Evolutionary conservation across 23 tunicate species (phyloP).

Genomic region (Trididemnum miniatum): DNA sequence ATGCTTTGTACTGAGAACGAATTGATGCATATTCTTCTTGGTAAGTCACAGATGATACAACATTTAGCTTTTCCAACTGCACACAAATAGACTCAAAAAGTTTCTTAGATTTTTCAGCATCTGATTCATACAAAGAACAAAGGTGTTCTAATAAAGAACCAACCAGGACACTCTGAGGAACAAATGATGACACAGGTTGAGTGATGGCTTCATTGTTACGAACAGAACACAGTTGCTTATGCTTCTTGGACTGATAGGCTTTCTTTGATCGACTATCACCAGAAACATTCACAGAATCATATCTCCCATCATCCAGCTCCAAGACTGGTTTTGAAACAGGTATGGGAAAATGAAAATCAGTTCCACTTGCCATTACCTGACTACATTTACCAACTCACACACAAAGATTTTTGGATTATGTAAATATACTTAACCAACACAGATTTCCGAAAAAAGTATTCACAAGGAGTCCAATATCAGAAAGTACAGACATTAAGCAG

Average conservation of each 20-base stretch:
- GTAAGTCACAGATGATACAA: constrained; percentile 72
- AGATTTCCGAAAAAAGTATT: too few species aligned
- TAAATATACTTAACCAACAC: too few species aligned
- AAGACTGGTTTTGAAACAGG: constrained; percentile 22
- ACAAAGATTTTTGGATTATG: too few species aligned
- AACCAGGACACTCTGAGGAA: constrained; percentile 60
- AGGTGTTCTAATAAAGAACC: constrained; percentile 81
- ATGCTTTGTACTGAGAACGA: constrained; percentile 56
- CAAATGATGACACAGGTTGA: neutral
- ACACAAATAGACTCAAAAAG: constrained; percentile 58
- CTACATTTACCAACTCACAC: too few species aligned
- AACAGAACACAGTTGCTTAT: constrained; percentile 9
- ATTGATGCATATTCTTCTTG: constrained; percentile 77
- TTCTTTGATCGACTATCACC: neutral
- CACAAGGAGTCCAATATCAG: too few species aligned
- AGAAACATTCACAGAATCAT: neutral
- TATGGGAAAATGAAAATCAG: constrained; percentile 14
- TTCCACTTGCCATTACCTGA: constrained; percentile 42
- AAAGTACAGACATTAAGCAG: too few species aligned
- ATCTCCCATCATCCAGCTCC: constrained; percentile 21
- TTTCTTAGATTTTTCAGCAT: constrained; percentile 38
- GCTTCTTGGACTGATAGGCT: neutral
- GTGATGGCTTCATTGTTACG: neutral
- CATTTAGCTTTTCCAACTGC: constrained; percentile 41
- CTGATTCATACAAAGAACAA: constrained; percentile 68